Evolutionary conservation across 2,797 vertebrate genomes (phyloP).

Genomic region (Pitangus sulphuratus): DNA sequence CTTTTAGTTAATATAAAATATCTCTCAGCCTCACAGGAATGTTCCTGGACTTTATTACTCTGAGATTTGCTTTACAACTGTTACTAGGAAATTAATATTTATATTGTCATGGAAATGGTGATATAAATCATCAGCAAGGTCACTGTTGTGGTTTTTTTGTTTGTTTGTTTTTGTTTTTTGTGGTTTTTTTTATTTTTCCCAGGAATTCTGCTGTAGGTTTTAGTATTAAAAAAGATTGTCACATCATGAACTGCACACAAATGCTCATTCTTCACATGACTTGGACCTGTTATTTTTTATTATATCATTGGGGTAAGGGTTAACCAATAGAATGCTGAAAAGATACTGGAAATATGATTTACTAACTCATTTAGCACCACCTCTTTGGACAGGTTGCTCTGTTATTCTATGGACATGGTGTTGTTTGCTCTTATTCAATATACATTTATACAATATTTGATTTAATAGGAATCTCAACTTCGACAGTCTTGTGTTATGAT

Average conservation of each 20-base stretch:
- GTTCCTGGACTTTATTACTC: not conserved
- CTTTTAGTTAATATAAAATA: not conserved
- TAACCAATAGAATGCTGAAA: not conserved
- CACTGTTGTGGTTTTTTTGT: no score
- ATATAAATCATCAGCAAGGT: not conserved
- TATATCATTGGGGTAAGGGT: rapidly evolving
- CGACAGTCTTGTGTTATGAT: not conserved
- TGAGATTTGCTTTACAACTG: not conserved
- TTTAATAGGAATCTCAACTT: not conserved
- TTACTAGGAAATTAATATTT: not conserved
- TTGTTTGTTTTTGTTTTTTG: not conserved
- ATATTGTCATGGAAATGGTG: not conserved
- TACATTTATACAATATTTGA: not conserved
- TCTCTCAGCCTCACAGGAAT: not conserved
- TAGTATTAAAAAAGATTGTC: not conserved
- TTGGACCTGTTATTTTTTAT: not conserved
- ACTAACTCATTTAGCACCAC: not conserved
- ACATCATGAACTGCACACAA: not conserved
- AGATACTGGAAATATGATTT: not conserved
- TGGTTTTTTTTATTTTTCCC: not conserved
- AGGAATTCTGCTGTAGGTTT: not conserved
- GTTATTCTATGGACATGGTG: not conserved
- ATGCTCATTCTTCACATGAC: not conserved
- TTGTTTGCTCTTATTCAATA: not conserved
- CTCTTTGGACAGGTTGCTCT: not conserved